Conservation (phyloP, 2,113 vertebrate genomes). For the Ginglymostoma cirratum region DNA sequence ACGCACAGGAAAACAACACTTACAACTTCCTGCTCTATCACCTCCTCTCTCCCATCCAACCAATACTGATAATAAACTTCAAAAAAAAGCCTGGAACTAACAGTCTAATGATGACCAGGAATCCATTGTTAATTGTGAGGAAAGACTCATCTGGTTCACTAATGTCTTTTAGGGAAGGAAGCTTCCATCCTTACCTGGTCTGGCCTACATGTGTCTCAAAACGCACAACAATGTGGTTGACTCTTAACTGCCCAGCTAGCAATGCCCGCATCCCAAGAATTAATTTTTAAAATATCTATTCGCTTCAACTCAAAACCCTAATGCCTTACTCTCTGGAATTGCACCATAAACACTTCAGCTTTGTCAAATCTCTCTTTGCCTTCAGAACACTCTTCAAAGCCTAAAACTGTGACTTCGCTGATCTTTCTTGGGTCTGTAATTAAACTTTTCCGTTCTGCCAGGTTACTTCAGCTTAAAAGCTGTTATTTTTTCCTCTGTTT, state of each 20-base stretch:
- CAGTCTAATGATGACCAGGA: too few relatives aligned
- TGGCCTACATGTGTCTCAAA: too few relatives aligned
- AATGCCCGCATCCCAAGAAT: too few relatives aligned
- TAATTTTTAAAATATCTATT: too few relatives aligned
- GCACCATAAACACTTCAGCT: neutral
- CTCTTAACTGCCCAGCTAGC: too few relatives aligned
- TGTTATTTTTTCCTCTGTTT: neutral
- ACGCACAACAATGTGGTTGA: too few relatives aligned
- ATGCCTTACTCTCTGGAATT: neutral
- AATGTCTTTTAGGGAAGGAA: too few relatives aligned
- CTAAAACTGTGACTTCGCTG: neutral
- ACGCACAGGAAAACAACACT: too few relatives aligned
- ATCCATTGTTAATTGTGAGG: too few relatives aligned
- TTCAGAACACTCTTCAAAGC: neutral
- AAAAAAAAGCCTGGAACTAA: neutral
- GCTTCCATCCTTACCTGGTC: too few relatives aligned
- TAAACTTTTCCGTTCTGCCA: neutral
- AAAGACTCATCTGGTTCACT: too few relatives aligned
- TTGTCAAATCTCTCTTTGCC: neutral
- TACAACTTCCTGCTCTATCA: too few relatives aligned
- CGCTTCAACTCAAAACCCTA: neutral
- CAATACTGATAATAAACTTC: neutral
- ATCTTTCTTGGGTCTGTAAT: neutral
- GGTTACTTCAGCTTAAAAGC: neutral
- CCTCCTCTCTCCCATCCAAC: neutral